phyloP scores from a whole-genome alignment of 2,113 vertebrate species.

The Brienomyrus longianalis region DNA sequence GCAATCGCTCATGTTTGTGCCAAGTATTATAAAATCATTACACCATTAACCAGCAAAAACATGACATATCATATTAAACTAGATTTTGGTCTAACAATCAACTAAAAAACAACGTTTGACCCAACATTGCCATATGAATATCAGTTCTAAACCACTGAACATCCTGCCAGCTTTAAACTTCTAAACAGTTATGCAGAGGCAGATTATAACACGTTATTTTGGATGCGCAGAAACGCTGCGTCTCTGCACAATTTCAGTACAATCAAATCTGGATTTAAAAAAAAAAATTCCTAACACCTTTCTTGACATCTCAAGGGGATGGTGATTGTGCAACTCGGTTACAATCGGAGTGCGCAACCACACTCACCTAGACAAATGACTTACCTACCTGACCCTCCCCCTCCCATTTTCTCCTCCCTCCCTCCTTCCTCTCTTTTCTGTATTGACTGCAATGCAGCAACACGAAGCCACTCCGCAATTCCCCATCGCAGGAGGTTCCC shows the following conservation, averaged over 20 bases:
- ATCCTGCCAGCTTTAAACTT: neutral
- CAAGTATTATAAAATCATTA: neutral
- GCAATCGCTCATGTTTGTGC: neutral
- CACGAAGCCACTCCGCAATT: conserved; percentile 25
- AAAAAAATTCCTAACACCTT: neutral
- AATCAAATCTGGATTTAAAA: neutral
- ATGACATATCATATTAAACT: neutral
- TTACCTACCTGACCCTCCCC: neutral
- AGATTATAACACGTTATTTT: neutral
- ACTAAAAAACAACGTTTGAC: neutral
- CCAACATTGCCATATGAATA: neutral
- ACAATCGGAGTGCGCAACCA: neutral
- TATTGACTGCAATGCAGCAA: conserved; percentile 68
- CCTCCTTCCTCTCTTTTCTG: conserved; percentile 2
- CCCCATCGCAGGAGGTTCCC: neutral
- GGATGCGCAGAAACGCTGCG: neutral
- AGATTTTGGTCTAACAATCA: neutral
- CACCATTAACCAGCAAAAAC: neutral
- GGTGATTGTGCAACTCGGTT: neutral
- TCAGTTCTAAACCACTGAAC: neutral
- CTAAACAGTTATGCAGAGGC: neutral
- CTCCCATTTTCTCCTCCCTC: neutral
- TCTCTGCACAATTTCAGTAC: neutral
- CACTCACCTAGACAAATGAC: neutral
- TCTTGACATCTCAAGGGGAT: neutral